Evolutionary conservation across 2,888 invertebrate genomes (phyloP).

Genomic region (Drosophila robusta): DNA sequence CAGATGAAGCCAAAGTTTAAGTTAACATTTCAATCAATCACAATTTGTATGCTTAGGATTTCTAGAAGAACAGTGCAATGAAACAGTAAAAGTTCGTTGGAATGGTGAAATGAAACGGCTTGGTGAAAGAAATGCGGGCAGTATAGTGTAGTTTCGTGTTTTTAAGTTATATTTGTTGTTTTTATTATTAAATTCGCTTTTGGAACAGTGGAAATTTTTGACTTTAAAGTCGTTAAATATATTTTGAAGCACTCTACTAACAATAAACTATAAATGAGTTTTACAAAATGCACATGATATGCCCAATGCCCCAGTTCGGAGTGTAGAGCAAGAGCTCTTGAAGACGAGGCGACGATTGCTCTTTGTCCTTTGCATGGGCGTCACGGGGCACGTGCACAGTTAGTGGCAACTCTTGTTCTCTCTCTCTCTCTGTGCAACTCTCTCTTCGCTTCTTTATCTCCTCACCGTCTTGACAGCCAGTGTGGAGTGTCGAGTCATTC

Average conservation of each 20-base stretch:
- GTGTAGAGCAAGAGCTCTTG: slow-evolving; percentile 28
- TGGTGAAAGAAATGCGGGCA: background rate
- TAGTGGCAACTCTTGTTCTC: slow-evolving; percentile 1
- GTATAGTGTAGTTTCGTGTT: background rate
- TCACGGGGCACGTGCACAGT: slow-evolving; percentile 50
- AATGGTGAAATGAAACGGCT: background rate
- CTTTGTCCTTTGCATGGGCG: slow-evolving; percentile 27
- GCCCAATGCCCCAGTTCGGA: background rate
- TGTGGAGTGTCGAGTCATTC: slow-evolving; percentile 61
- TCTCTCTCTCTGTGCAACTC: background rate
- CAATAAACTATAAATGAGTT: background rate
- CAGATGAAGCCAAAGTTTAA: too few relatives aligned
- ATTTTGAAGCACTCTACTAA: too few relatives aligned
- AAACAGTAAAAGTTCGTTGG: background rate
- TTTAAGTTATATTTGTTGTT: too few relatives aligned
- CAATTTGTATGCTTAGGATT: background rate
- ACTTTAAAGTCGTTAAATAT: too few relatives aligned
- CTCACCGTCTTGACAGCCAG: slow-evolving; percentile 28
- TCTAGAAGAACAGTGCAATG: background rate
- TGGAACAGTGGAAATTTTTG: too few relatives aligned
- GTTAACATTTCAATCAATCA: too few relatives aligned
- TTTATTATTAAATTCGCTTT: too few relatives aligned
- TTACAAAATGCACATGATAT: slow-evolving; percentile 2
- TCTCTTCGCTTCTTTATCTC: background rate
- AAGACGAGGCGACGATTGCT: slow-evolving; percentile 28